Percentiles rank a stretch among this genome's conserved stretches.
These are phyloP conservation scores for Aspidapion aeneum DNA, from an alignment of 2,888 invertebrate genomes.

Conservation along the genomic window DNA sequence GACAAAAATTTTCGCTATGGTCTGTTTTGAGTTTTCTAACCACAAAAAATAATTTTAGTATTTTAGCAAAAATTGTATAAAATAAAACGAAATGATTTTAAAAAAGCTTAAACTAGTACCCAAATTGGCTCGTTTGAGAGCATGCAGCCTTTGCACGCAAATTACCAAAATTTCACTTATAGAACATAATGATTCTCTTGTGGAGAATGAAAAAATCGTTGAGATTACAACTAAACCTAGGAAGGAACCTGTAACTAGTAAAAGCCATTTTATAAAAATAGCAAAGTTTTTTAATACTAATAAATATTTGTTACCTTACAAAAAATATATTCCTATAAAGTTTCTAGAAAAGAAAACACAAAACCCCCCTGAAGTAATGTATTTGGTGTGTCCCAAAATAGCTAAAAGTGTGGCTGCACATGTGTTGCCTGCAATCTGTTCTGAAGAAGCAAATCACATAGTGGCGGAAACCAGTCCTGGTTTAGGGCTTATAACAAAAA, in stretches of 20 bases:
- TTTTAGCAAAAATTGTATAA: no score
- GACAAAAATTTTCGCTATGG: no score
- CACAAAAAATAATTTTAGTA: no score
- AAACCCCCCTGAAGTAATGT: constrained; percentile 30
- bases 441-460: constrained; percentile 34
- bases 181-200: background rate
- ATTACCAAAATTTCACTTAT: no score
- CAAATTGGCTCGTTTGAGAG: background rate
- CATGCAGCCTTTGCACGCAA: background rate
- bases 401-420: constrained; percentile 32
- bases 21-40: no score
- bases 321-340: constrained; percentile 26
- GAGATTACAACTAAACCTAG: background rate
- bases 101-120: background rate
- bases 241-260: background rate
- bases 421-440: constrained; percentile 29
- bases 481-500: constrained; percentile 58
- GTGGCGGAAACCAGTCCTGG: constrained; percentile 71
- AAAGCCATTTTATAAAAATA: constrained; percentile 12
- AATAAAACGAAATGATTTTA: background rate
- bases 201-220: background rate
- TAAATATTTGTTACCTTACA: constrained; percentile 17
- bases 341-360: constrained; percentile 21
- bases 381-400: constrained; percentile 32
- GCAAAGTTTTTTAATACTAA: constrained; percentile 21